Percentiles rank a stretch among this genome's conserved stretches.
These are phyloP conservation scores for Gymnarchus niloticus DNA, from an alignment of 2,113 vertebrate genomes.

Conservation along the genomic window DNA sequence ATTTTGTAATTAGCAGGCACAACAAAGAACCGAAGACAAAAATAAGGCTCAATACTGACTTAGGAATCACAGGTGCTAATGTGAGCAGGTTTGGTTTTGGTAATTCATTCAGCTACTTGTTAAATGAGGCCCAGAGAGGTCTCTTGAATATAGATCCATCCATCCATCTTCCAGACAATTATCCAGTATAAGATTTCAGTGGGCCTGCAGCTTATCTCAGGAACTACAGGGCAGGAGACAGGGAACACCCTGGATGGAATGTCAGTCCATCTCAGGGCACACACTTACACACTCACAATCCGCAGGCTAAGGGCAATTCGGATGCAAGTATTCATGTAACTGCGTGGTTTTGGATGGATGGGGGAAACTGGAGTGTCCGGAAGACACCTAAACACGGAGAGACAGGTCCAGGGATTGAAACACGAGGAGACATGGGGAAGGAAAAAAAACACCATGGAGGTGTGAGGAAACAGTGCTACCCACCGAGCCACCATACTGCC, in stretches of 20 bases:
- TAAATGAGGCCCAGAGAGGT: background rate
- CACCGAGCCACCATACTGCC: background rate
- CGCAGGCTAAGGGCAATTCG: background rate
- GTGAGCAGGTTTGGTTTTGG: background rate
- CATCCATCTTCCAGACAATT: background rate
- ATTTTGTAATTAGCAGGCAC: background rate
- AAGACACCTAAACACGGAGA: background rate
- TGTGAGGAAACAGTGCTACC: background rate
- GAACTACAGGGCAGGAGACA: background rate
- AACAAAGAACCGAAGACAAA: background rate
- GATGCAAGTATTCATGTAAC: background rate
- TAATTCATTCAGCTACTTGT: background rate
- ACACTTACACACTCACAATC: background rate
- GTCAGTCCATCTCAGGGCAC: background rate
- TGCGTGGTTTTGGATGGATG: background rate
- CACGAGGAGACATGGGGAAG: background rate
- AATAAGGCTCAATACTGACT: background rate
- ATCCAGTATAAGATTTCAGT: background rate
- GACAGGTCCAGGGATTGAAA: background rate
- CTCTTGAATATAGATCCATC: background rate
- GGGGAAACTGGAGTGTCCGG: background rate
- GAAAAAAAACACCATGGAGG: background rate
- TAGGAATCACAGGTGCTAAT: background rate
- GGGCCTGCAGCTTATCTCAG: background rate
- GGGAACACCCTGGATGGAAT: no score